Conservation (phyloP, 2,113 vertebrate species). For the Apteryx mantelli region DNA sequence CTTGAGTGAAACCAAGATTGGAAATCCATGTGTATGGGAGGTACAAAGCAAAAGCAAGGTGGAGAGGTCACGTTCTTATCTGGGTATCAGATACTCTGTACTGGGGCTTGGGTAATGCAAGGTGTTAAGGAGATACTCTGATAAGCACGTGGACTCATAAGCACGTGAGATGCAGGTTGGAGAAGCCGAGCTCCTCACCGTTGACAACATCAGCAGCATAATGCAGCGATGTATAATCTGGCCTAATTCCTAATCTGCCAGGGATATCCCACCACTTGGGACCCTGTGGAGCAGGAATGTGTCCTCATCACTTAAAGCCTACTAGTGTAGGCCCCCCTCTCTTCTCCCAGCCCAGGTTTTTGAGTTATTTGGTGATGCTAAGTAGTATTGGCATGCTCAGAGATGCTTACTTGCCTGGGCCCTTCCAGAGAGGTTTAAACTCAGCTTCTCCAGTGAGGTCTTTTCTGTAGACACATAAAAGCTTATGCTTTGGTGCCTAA, state of each 20-base stretch:
- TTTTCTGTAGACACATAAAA: background rate
- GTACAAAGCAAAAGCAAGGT: background rate
- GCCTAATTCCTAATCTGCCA: too few relatives aligned
- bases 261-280: background rate
- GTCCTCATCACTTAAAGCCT: rapidly evolving
- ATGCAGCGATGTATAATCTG: background rate
- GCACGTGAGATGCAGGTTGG: background rate
- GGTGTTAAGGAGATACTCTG: background rate
- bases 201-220: background rate
- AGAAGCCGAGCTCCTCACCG: background rate
- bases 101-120: background rate
- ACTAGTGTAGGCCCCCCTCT: background rate
- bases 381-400: rapidly evolving
- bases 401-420: background rate
- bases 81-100: background rate
- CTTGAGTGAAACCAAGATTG: background rate
- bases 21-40: background rate
- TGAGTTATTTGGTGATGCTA: background rate
- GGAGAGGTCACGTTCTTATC: background rate
- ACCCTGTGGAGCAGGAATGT: background rate
- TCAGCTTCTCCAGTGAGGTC: rapidly evolving
- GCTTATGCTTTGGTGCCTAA: background rate
- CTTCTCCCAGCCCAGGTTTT: background rate
- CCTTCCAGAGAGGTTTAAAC: background rate
- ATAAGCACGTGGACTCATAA: background rate